phyloP scores from a whole-genome alignment of 2,888 invertebrate species.

The Eilema depressum region DNA sequence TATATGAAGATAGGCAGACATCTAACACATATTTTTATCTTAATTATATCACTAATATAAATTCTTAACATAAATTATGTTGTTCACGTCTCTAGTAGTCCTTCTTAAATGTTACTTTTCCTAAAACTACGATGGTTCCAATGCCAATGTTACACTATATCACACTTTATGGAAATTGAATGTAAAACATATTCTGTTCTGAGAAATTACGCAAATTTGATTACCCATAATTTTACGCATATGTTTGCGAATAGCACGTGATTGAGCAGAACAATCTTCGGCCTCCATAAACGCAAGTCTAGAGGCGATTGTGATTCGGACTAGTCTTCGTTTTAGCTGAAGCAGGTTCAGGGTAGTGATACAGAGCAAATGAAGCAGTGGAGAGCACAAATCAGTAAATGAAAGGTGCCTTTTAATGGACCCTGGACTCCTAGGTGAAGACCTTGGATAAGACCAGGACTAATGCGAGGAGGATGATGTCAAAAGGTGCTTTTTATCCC shows the following conservation, averaged over 20 bases:
- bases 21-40: not conserved
- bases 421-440: too few relatives aligned
- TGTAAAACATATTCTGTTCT: not conserved
- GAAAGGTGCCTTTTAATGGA: too few relatives aligned
- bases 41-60: slow-evolving; percentile 1
- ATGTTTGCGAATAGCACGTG: not conserved
- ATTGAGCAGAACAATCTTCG: not conserved
- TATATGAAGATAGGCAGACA: not conserved
- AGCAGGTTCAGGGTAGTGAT: not conserved
- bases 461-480: too few relatives aligned
- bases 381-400: too few relatives aligned
- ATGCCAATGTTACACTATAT: slow-evolving; percentile 4
- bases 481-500: too few relatives aligned
- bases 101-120: slow-evolving; percentile 2
- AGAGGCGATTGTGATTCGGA: not conserved
- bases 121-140: not conserved
- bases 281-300: not conserved
- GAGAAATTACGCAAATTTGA: slow-evolving; percentile 2
- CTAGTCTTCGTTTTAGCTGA: not conserved
- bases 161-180: not conserved
- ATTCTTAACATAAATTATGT: not conserved
- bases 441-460: too few relatives aligned
- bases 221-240: not conserved
- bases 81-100: not conserved
- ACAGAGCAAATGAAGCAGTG: too few relatives aligned